Evolutionary conservation across 2,113 vertebrate genomes (phyloP), one percentile per base, ranked within the genome.

Genomic region (Merops nubicus): DNA sequence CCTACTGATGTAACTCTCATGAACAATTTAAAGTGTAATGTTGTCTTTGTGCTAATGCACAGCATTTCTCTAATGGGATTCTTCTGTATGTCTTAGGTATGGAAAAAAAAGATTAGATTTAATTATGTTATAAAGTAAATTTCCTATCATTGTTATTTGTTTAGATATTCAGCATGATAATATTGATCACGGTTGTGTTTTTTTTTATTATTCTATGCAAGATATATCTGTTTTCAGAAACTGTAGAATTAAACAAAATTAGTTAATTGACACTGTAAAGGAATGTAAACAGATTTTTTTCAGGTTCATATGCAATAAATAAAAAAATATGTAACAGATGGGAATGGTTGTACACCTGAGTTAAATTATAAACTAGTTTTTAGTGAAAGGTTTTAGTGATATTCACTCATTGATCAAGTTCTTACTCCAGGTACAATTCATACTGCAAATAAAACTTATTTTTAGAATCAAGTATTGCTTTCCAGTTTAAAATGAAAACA

Each of bases 11-110:
- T 19, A 76, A 63, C 15, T 88, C 28, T 88, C 50, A 86, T 50
- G 25, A 96, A 22, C 78, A 94, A 88, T 91, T 91, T 81, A 31
- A 92, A 95, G 15, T 36, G 20, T 42, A 88, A 77, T 51, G 18
- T 57, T 81, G 17, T 76, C 53, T 81, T 79, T 48, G 33, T 72
- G 64, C 7, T 84, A 80, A 79, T 56, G 36, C 50, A 64, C 42
- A 79, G 20, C 5, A 40, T 40, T 23, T 87, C 54, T 64, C 10
- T 79, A 76, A 59, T 72, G 15, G 3, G 2, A 12, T 88, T 76
- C 34, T 67, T 5, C 7, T 48, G 21, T 25, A 81, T 54, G 29
- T 80, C 51, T 43, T 9, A 76, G 13, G 81, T 43, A 54, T 8
- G n/a, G 20, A 17, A 75, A 84, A 57, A 34, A 72, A 42, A 21